Evolutionary conservation across 2,113 vertebrate species (phyloP).

Genomic region (Struthio camelus): DNA sequence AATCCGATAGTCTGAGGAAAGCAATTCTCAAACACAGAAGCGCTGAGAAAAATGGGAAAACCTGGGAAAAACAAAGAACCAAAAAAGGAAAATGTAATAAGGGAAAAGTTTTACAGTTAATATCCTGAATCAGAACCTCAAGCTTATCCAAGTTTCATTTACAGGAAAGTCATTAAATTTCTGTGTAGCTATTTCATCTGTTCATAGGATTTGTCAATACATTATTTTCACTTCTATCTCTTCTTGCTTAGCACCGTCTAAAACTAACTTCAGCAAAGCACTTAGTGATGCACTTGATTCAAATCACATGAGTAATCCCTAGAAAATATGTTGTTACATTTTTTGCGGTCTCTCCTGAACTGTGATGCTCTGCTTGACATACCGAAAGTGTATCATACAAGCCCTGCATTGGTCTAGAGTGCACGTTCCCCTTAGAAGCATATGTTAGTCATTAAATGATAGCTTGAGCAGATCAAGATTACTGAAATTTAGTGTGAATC

Average conservation of each 20-base stretch:
- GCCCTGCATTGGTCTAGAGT: not conserved
- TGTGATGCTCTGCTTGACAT: not conserved
- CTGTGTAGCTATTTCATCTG: not conserved
- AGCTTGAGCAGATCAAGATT: not conserved
- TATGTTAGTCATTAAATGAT: not conserved
- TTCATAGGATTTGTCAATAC: not conserved
- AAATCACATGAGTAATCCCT: not conserved
- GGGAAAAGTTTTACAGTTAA: not conserved
- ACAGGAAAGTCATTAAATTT: not conserved
- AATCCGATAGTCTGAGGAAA: not conserved
- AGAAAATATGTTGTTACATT: not conserved
- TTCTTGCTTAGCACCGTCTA: not conserved
- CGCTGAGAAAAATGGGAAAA: not conserved
- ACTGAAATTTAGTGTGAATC: not conserved
- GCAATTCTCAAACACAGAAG: not conserved
- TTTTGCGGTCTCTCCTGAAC: not conserved
- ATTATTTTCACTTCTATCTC: not conserved
- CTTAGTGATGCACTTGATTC: not conserved
- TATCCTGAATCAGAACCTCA: not conserved
- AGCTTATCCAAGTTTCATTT: not conserved
- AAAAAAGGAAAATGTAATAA: not conserved
- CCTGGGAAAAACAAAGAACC: not conserved
- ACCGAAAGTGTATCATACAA: not conserved
- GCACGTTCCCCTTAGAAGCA: not conserved
- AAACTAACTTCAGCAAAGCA: not conserved